A percentile compares a stretch with the other conserved stretches of the same genome.
Evolutionary conservation across 2,797 vertebrate species (phyloP).

Genomic region (Macropodus opercularis): DNA sequence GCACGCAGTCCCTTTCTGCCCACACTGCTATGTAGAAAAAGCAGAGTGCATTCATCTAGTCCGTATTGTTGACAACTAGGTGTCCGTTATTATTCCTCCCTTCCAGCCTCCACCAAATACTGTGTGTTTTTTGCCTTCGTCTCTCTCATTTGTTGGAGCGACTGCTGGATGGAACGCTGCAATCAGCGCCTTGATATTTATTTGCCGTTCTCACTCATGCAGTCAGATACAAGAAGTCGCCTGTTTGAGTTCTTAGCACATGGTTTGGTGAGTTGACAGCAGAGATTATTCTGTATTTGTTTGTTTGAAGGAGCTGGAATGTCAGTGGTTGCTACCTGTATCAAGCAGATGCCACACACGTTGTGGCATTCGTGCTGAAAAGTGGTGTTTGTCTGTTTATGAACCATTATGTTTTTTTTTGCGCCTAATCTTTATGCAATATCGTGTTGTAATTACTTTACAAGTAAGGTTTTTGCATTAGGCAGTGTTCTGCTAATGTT

Average conservation of each 20-base stretch:
- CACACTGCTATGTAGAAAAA: constrained; percentile 52
- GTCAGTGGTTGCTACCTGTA: not conserved
- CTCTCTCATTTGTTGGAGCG: constrained; percentile 39
- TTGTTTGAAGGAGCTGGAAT: constrained; percentile 3
- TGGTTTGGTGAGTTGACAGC: constrained; percentile 78
- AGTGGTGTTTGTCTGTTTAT: not conserved
- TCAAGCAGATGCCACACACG: not conserved
- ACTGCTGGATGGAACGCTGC: constrained; percentile 37
- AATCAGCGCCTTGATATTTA: constrained; percentile 39
- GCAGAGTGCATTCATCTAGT: constrained; percentile 38
- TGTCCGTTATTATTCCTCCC: constrained; percentile 39
- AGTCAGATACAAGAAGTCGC: constrained; percentile 75
- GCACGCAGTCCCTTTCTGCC: constrained; percentile 44
- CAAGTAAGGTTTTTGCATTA: not conserved
- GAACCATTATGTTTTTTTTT: not conserved
- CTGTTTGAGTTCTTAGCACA: constrained; percentile 83
- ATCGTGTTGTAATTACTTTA: not conserved
- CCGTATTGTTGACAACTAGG: constrained; percentile 47
- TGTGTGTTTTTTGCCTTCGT: constrained; percentile 36
- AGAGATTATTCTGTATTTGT: constrained; percentile 12
- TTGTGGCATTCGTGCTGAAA: not conserved
- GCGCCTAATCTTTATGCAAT: not conserved
- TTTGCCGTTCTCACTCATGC: constrained; percentile 60
- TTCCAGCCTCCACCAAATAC: constrained; percentile 26
- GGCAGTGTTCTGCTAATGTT: not conserved